phyloP scores from a whole-genome alignment of 2,113 vertebrate species.

The Merops nubicus region DNA sequence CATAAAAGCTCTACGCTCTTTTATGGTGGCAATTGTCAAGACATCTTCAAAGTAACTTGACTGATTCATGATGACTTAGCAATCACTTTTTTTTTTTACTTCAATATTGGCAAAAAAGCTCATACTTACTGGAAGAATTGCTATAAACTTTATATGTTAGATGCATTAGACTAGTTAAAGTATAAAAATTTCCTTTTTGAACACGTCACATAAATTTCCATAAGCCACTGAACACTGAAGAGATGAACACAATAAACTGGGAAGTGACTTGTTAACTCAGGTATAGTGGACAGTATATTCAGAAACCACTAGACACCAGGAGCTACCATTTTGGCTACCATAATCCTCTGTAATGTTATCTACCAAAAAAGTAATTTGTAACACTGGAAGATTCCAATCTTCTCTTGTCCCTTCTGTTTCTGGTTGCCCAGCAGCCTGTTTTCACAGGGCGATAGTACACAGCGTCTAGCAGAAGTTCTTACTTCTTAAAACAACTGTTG shows the following conservation, averaged over 20 bases:
- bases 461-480: neutral
- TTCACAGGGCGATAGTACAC: neutral
- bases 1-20: neutral
- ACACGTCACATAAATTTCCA: neutral
- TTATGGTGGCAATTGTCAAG: neutral
- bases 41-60: neutral
- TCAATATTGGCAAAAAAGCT: slow-evolving; percentile 7
- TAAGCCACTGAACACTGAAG: neutral
- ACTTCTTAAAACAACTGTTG: neutral
- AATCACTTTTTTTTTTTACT: neutral
- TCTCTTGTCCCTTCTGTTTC: neutral
- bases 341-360: neutral
- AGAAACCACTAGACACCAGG: neutral
- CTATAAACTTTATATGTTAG: neutral
- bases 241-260: neutral
- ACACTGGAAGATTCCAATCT: neutral
- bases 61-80: neutral
- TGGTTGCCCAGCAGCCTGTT: neutral
- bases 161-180: neutral
- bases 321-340: neutral
- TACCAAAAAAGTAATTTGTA: neutral
- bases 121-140: neutral
- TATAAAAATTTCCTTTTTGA: slow-evolving; percentile 37
- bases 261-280: neutral
- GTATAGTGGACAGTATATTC: neutral